A percentile compares a stretch with the other conserved stretches of the same genome.
Conservation (phyloP, 2,797 vertebrate species). For the Lepus oiostolus region DNA sequence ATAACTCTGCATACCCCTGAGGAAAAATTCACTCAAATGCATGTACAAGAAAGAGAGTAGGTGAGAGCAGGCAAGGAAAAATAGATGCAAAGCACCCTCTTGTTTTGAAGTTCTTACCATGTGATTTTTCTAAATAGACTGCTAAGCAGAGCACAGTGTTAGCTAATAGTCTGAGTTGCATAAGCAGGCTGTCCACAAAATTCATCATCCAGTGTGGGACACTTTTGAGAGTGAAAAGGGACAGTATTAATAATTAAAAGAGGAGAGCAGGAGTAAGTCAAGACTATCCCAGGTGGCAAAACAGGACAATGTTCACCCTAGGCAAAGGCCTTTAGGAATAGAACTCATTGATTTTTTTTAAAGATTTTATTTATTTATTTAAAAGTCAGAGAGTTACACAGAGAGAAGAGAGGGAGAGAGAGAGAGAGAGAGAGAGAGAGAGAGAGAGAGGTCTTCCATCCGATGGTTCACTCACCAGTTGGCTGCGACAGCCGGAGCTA, state of each 20-base stretch:
- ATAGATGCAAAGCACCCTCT: neutral
- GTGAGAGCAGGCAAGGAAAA: neutral
- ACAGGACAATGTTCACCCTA: neutral
- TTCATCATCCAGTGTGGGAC: slow-evolving; percentile 25
- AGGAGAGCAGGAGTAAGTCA: slow-evolving; percentile 8
- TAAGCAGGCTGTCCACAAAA: slow-evolving; percentile 28
- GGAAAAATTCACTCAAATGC: neutral
- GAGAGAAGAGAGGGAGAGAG: no score
- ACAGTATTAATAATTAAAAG: neutral
- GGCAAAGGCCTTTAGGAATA: slow-evolving; percentile 2
- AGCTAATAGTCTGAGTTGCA: slow-evolving; percentile 1
- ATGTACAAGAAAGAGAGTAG: neutral
- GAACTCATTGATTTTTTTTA: slow-evolving; percentile 16
- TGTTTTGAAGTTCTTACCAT: neutral
- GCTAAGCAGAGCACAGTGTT: neutral
- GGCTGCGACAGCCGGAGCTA: no score
- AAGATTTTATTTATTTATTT: no score
- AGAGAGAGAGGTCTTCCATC: no score
- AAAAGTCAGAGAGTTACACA: no score
- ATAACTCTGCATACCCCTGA: neutral
- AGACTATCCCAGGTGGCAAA: neutral
- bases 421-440: no score
- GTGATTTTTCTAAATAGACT: slow-evolving; percentile 5
- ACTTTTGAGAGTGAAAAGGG: neutral
- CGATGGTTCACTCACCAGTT: no score